Base-by-base conservation (phyloP, 1,140 invertebrate genomes). In the Zaprionus gabonicus region DNA sequence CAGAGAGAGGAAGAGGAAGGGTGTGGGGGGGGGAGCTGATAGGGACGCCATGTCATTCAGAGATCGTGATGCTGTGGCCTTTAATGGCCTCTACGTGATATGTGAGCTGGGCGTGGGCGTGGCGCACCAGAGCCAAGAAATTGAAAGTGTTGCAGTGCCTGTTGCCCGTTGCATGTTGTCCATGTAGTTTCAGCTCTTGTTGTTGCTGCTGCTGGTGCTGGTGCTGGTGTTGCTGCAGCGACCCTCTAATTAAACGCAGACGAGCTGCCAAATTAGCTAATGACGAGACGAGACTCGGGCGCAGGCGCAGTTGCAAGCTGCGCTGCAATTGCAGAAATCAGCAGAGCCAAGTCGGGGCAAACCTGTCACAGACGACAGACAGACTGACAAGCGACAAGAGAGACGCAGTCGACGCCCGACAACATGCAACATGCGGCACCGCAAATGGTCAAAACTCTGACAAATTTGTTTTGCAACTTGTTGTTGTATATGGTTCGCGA, bases 391-490 rank as follows among this genome's bases (percentile, higher is more conserved):
- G 44, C n/a, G 15, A 46, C 1, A n/a, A 46, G 41, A 46, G 41
- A 44, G 41, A 44, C 15, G 7, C 41, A 46, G 41, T 46, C 41
- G 41, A 46, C 41, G n/a, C 41, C 41, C 41, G 41, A 46, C 41
- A 46, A 31, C 56, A 59, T 25, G 46, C 66, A 17, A 44, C 53
- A 59, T 34, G 60, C 70, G 66, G 55, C 51, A 60, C 82, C 84
- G 71, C 73, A 84, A 84, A 81, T 88, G 84, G 84, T 41, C 66
- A 79, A 78, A 74, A 81, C 80, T 83, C 85, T 88, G 84, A 87
- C 84, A 87, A 87, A 87, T 87, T 87, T 87, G 84, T 87, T 87
- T 87, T 87, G 84, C 81, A 87, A 87, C 84, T 87, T 83, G 84
- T 86, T 82, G 82, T 81, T 81, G 80, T 78, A 83, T 87, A 87